These are phyloP conservation scores for Agrochola lota DNA, from an alignment of 2,888 invertebrate species.

Conservation along the genomic window DNA sequence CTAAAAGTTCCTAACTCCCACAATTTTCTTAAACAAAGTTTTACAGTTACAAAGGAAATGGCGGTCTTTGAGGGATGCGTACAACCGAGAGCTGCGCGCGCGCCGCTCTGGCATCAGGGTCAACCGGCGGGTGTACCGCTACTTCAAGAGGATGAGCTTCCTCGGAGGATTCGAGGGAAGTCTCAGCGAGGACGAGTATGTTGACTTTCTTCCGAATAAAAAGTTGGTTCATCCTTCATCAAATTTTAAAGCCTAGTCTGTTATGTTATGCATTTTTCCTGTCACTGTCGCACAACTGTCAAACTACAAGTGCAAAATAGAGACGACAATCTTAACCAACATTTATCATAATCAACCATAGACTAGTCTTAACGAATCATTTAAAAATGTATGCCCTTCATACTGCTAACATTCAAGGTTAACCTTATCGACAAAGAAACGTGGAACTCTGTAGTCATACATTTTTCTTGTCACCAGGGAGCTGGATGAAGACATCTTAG, in stretches of 20 bases:
- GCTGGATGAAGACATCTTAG: conserved; percentile 57
- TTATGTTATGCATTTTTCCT: neutral
- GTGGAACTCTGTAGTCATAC: neutral
- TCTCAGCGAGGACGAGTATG: conserved; percentile 81
- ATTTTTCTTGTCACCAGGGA: conserved; percentile 50
- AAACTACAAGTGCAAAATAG: neutral
- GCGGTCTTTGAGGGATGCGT: conserved; percentile 86
- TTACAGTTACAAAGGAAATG: conserved; percentile 86
- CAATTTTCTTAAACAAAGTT: conserved; percentile 72
- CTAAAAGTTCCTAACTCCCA: conserved; percentile 3
- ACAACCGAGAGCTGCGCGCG: conserved; percentile 83
- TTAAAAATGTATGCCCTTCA: neutral
- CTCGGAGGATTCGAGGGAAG: conserved; percentile 84
- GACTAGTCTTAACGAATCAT: neutral
- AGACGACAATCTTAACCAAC: neutral
- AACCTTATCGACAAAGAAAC: neutral
- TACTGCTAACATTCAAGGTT: neutral
- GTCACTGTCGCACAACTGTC: neutral
- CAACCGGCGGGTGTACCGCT: conserved; percentile 81
- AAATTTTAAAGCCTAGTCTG: neutral
- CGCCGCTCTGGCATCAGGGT: conserved; percentile 75
- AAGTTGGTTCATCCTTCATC: conserved; percentile 24
- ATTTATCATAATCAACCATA: too few species aligned
- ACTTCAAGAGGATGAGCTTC: conserved; percentile 86
- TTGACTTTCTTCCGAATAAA: conserved; percentile 48